Evolutionary conservation across 2,113 vertebrate genomes (phyloP).

Genomic region (Hystrix brachyura): DNA sequence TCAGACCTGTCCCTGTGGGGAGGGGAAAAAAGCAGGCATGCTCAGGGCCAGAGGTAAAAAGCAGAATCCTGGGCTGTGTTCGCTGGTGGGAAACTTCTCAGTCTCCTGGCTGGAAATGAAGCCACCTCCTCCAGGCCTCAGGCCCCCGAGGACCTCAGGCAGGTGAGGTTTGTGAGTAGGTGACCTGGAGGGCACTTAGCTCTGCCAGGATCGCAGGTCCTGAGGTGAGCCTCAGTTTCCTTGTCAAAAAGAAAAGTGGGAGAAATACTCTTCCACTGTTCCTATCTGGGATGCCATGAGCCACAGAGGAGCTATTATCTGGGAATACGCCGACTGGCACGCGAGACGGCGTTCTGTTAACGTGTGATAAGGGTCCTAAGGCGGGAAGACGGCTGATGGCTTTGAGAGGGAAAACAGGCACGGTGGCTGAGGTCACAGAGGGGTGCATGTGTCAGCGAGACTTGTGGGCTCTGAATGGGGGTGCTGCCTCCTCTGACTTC

Average conservation of each 20-base stretch:
- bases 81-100: not conserved
- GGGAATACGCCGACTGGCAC: not conserved
- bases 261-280: not conserved
- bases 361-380: not conserved
- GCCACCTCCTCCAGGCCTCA: not conserved
- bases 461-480: not conserved
- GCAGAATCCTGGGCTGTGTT: not conserved
- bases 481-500: not conserved
- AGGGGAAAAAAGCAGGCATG: not conserved
- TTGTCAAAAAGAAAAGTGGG: not conserved
- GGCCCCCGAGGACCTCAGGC: not conserved
- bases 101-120: not conserved
- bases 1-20: not conserved
- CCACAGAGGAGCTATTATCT: not conserved
- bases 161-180: not conserved
- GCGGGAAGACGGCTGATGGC: constrained; percentile 5
- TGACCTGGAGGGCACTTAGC: not conserved
- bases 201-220: not conserved
- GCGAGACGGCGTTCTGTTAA: not conserved
- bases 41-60: not conserved
- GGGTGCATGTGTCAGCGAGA: not conserved
- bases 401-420: not conserved
- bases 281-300: not conserved
- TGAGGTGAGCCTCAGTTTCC: not conserved
- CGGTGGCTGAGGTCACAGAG: constrained; percentile 32